Base-by-base conservation (phyloP, 2,113 vertebrate species). In the Vanacampus margaritifer region DNA sequence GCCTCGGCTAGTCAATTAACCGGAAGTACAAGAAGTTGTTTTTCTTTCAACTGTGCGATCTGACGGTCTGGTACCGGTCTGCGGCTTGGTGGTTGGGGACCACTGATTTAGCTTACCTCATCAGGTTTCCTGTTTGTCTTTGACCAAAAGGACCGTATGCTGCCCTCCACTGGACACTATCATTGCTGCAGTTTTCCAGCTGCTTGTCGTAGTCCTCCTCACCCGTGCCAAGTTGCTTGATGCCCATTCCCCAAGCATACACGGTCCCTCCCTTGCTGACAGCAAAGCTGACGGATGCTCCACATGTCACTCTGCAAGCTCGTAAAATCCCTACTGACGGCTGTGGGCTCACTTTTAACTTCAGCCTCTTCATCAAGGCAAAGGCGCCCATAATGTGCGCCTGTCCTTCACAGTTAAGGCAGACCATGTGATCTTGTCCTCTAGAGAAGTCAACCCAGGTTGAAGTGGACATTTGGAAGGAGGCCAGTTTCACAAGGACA, bases 181-280 rank as follows among this genome's bases (percentile, higher is more conserved):
- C 66, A 99, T 85, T 51, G 96, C 95, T 17, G 4, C 94, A 92
- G 79, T 94, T 96, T 79, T 99, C 96, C 85, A 99, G 89, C 83
- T 99, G 96, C 78, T 96, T 97, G 26, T 91, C 92, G 0, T 99
- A 97, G 0, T 96, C 94, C 24, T 99, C 97, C 39, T 95, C 91
- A 1, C 95, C 97, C 0, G 96, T 98, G 79, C 95, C 95, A 48
- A 99, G 93, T 81, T 99, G 97, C 82, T 98, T 99, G 71, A 97
- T 98, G 67, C 97, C 97, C 97, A 99, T 99, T 58, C 97, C 97
- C 97, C 97, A 99, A 39, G 96, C 93, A 36, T 95, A 98, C 0
- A 89, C 94, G 68, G 85, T 90, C 19, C 97, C 97, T 19, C 97
- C 93, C 67, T 86, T 94, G 74, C 95, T 95, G 67, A 98, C 93